Percentiles rank a stretch among this genome's conserved stretches.
Evolutionary conservation across 2,113 vertebrate species (phyloP).

Genomic region (Jaculus jaculus): DNA sequence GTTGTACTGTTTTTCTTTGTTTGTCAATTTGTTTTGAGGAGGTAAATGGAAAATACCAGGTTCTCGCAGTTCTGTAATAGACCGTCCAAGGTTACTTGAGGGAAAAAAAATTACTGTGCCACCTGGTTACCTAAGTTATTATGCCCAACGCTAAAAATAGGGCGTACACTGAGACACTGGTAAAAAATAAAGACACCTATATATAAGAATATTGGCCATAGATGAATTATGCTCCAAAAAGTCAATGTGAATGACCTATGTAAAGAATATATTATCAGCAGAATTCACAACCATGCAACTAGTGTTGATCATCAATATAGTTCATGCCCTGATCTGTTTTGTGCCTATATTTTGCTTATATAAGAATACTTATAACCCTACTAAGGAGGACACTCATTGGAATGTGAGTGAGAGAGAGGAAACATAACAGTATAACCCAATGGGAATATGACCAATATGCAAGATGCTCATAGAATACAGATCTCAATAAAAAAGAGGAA

Average conservation of each 20-base stretch:
- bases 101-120: not conserved
- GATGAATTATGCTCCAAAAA: not conserved
- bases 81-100: not conserved
- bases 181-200: not conserved
- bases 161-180: not conserved
- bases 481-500: too few relatives aligned
- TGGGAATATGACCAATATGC: too few relatives aligned
- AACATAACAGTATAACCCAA: too few relatives aligned
- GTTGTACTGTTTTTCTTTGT: not conserved
- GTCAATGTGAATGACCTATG: not conserved
- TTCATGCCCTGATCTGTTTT: not conserved
- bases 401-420: too few relatives aligned
- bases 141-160: not conserved
- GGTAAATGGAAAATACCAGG: not conserved
- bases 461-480: too few relatives aligned
- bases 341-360: too few relatives aligned
- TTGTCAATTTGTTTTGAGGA: too few relatives aligned
- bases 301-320: not conserved
- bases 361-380: too few relatives aligned
- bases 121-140: too few relatives aligned
- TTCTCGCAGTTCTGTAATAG: not conserved
- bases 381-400: too few relatives aligned
- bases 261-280: not conserved
- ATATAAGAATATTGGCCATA: not conserved
- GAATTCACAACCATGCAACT: not conserved